These are phyloP conservation scores for Odontamblyopus lacepedii DNA, from an alignment of 2,797 vertebrate species.

Conservation along the genomic window DNA sequence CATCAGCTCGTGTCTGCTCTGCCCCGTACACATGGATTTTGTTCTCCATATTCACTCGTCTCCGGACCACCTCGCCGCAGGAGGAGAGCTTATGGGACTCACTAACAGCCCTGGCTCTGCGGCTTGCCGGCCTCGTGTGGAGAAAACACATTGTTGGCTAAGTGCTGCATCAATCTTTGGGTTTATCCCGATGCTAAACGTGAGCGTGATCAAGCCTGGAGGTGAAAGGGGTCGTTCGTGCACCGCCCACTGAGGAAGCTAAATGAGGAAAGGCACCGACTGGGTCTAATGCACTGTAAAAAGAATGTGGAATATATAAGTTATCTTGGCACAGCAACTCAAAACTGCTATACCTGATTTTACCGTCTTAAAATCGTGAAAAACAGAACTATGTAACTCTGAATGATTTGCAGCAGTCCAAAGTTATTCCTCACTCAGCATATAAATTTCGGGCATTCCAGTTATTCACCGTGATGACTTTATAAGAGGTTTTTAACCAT, in stretches of 20 bases:
- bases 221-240: slow-evolving; percentile 31
- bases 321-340: too few relatives aligned
- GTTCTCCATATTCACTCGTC: slow-evolving; percentile 28
- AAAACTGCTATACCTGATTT: too few relatives aligned
- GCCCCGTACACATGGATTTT: neutral
- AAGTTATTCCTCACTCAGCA: too few relatives aligned
- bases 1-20: neutral
- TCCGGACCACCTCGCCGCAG: slow-evolving; percentile 28
- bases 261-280: slow-evolving; percentile 10
- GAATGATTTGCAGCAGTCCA: too few relatives aligned
- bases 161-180: slow-evolving; percentile 32
- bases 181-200: slow-evolving; percentile 30
- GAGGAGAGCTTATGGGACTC: slow-evolving; percentile 33
- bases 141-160: slow-evolving; percentile 47
- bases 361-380: too few relatives aligned
- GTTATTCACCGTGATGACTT: too few relatives aligned
- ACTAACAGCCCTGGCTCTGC: slow-evolving; percentile 28
- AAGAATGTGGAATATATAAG: neutral
- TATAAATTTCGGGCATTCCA: too few relatives aligned
- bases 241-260: neutral
- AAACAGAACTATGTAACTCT: too few relatives aligned
- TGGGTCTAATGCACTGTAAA: neutral
- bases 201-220: slow-evolving; percentile 18
- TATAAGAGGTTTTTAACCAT: too few relatives aligned
- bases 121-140: slow-evolving; percentile 31